These are phyloP conservation scores for Sericinus montela DNA, from an alignment of 2,888 invertebrate species.

Conservation along the genomic window DNA sequence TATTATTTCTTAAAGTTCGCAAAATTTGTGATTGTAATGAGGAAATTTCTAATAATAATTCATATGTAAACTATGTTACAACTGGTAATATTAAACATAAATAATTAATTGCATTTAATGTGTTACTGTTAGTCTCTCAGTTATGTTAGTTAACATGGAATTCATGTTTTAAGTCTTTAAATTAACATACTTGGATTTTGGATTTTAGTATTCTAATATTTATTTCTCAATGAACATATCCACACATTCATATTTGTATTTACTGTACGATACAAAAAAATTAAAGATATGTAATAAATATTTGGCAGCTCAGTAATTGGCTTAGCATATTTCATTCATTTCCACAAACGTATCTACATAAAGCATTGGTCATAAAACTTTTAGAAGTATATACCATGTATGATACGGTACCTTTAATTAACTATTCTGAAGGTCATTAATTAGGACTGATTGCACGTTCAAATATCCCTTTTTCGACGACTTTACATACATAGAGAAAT, in stretches of 20 bases:
- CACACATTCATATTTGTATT: too few species aligned
- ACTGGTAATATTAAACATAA: slow-evolving; percentile 47
- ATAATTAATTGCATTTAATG: slow-evolving; percentile 69
- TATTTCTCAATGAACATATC: not conserved
- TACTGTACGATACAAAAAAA: too few species aligned
- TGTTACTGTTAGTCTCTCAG: slow-evolving; percentile 44
- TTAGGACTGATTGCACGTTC: not conserved
- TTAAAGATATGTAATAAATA: too few species aligned
- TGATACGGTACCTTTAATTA: not conserved
- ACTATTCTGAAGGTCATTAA: not conserved
- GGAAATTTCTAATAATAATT: slow-evolving; percentile 47
- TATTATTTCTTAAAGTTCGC: not conserved
- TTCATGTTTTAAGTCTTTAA: not conserved
- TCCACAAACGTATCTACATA: not conserved
- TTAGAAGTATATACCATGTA: not conserved
- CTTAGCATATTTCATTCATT: not conserved
- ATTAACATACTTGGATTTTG: not conserved
- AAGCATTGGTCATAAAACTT: not conserved
- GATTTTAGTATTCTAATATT: not conserved
- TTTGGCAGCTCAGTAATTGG: not conserved
- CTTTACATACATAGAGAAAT: slow-evolving; percentile 16
- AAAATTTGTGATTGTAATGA: slow-evolving; percentile 56
- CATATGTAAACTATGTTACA: slow-evolving; percentile 49
- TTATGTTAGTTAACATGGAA: not conserved
- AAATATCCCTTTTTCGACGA: not conserved